A percentile compares a stretch with the other conserved stretches of the same genome.
phyloP scores from a whole-genome alignment of 2,888 invertebrate species.

The Agonopterix heracliana region DNA sequence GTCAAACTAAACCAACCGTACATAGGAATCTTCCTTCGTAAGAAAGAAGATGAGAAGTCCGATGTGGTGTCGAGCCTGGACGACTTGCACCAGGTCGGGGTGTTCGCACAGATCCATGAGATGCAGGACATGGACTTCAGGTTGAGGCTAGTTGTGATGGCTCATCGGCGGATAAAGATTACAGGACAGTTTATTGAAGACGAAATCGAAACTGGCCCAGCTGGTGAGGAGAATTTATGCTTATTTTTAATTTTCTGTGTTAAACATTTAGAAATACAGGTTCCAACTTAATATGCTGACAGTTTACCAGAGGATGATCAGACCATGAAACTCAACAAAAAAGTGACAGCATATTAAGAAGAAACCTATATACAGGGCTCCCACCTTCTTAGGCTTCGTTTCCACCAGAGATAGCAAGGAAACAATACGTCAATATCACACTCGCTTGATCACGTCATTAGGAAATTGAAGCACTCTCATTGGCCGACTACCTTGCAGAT shows the following conservation, averaged over 20 bases:
- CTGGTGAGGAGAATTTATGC: slow-evolving; percentile 43
- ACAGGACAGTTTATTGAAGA: slow-evolving; percentile 87
- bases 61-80: slow-evolving; percentile 89
- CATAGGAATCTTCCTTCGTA: slow-evolving; percentile 96
- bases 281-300: no score
- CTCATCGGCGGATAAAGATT: slow-evolving; percentile 91
- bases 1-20: slow-evolving; percentile 98
- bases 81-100: slow-evolving; percentile 93
- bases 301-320: no score
- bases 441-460: no score
- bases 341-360: no score
- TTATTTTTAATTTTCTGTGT: no score
- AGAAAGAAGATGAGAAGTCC: slow-evolving; percentile 89
- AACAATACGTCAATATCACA: no score
- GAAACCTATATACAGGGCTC: no score
- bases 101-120: slow-evolving; percentile 98
- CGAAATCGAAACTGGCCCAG: slow-evolving; percentile 76
- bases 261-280: not conserved
- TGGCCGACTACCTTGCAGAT: no score
- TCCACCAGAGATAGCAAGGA: no score
- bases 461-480: no score
- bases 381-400: no score
- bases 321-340: no score
- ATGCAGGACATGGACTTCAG: slow-evolving; percentile 92
- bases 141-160: slow-evolving; percentile 94